These are phyloP conservation scores for Oreochromis aureus DNA, from an alignment of 2,113 vertebrate genomes.

Conservation along the genomic window DNA sequence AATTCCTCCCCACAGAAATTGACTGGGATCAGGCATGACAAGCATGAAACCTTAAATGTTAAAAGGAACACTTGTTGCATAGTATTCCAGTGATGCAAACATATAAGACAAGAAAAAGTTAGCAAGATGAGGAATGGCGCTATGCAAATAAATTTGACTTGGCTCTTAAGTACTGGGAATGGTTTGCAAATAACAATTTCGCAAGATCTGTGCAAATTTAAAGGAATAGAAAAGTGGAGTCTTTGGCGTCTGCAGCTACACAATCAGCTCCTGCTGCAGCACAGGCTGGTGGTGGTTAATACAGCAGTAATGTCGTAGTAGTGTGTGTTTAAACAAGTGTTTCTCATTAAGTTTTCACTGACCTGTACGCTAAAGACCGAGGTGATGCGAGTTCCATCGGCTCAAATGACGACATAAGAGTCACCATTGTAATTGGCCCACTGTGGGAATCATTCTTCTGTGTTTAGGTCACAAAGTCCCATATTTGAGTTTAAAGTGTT, in stretches of 20 bases:
- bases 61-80: neutral
- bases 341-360: neutral
- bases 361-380: neutral
- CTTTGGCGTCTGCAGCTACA: neutral
- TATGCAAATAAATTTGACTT: neutral
- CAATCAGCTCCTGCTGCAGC: neutral
- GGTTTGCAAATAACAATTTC: neutral
- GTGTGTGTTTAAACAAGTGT: neutral
- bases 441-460: neutral
- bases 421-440: too few relatives aligned
- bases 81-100: neutral
- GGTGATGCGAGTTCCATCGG: neutral
- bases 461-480: neutral
- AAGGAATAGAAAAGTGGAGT: neutral
- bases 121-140: neutral
- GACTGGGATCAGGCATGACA: too few relatives aligned
- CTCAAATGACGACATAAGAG: neutral
- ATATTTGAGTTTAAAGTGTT: neutral
- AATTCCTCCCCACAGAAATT: neutral
- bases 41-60: neutral
- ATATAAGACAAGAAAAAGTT: neutral
- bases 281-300: neutral
- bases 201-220: neutral
- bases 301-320: neutral
- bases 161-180: neutral